Conservation (phyloP, 2,113 vertebrate species). For the Ahaetulla prasina region DNA sequence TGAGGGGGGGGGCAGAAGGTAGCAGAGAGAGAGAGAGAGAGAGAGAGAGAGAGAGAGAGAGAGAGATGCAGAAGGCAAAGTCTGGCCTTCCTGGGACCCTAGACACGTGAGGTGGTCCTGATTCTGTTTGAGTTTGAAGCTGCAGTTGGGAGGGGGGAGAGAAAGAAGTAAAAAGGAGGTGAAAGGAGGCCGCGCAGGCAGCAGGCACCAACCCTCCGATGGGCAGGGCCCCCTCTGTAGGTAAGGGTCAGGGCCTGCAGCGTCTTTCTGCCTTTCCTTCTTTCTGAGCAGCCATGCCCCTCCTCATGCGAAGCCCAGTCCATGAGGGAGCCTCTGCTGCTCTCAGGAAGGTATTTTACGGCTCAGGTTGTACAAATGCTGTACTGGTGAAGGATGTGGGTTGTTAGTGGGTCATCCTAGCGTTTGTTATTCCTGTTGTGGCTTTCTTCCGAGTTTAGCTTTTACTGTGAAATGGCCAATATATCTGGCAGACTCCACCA, state of each 20-base stretch:
- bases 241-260: neutral
- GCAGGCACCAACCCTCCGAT: neutral
- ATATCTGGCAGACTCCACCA: neutral
- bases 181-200: neutral
- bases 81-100: neutral
- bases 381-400: neutral
- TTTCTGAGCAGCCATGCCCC: neutral
- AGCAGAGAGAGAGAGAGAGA: neutral
- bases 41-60: neutral
- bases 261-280: neutral
- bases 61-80: neutral
- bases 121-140: neutral
- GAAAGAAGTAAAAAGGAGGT: neutral
- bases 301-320: neutral
- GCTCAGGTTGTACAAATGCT: neutral
- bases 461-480: neutral
- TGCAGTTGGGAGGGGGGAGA: neutral
- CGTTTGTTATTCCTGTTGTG: neutral
- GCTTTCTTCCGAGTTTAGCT: neutral
- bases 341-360: neutral
- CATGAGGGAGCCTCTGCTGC: neutral
- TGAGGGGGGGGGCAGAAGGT: neutral
- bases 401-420: neutral
- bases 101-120: neutral
- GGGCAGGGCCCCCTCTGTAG: too few relatives aligned